These are phyloP conservation scores for Lycocerus yunnanus DNA, from an alignment of 2,888 invertebrate species.

Conservation along the genomic window DNA sequence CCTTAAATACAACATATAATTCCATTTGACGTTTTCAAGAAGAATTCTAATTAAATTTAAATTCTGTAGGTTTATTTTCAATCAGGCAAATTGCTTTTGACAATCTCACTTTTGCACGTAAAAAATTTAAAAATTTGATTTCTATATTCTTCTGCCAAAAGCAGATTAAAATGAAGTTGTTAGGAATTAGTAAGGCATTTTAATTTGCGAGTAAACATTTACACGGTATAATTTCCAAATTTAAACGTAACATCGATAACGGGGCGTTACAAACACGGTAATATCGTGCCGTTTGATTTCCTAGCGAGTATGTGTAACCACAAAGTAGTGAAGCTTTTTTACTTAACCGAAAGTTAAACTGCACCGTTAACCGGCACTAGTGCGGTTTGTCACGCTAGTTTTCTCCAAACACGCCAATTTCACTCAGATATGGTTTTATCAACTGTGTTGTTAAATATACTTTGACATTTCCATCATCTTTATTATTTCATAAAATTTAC, in stretches of 20 bases:
- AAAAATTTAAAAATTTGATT: background rate
- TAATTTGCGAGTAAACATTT: slow-evolving; percentile 27
- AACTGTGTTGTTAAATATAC: slow-evolving; percentile 21
- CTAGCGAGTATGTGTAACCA: slow-evolving; percentile 30
- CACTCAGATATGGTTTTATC: slow-evolving; percentile 24
- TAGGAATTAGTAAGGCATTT: slow-evolving; percentile 28
- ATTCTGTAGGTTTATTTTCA: slow-evolving; percentile 40
- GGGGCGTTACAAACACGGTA: slow-evolving; percentile 31
- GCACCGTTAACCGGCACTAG: slow-evolving; percentile 25
- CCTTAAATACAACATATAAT: slow-evolving; percentile 40
- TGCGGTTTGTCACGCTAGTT: slow-evolving; percentile 31
- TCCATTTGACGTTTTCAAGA: slow-evolving; percentile 41
- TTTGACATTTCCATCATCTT: slow-evolving; percentile 30
- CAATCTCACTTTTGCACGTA: slow-evolving; percentile 11
- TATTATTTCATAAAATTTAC: slow-evolving; percentile 7
- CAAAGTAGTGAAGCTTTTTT: slow-evolving; percentile 30
- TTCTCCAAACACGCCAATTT: slow-evolving; percentile 26
- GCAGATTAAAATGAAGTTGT: slow-evolving; percentile 4
- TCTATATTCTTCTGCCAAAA: background rate
- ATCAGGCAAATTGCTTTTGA: slow-evolving; percentile 28
- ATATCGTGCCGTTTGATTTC: slow-evolving; percentile 34
- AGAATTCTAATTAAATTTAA: slow-evolving; percentile 40
- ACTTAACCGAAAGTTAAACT: slow-evolving; percentile 27
- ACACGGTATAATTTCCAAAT: slow-evolving; percentile 32
- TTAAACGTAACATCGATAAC: slow-evolving; percentile 34